These are phyloP conservation scores for Xiphophorus hellerii DNA, from an alignment of 2,113 vertebrate genomes.

Conservation along the genomic window DNA sequence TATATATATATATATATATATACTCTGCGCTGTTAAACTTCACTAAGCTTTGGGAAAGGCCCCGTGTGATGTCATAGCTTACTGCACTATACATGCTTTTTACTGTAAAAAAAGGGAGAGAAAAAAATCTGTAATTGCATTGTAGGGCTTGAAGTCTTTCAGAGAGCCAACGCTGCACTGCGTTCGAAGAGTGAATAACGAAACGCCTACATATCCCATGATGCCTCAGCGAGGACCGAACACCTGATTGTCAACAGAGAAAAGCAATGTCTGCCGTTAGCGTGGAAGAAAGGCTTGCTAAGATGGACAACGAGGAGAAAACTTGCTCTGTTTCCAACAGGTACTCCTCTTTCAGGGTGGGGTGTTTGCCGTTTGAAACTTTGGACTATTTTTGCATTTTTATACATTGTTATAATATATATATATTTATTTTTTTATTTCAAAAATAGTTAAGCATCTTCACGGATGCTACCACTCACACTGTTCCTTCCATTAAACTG, in stretches of 20 bases:
- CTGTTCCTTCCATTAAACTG: slow-evolving; percentile 8
- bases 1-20: not conserved
- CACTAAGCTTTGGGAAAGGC: slow-evolving; percentile 7
- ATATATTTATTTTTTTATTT: too few species aligned
- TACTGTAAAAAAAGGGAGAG: not conserved
- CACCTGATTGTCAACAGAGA: slow-evolving; percentile 75
- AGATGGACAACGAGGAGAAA: slow-evolving; percentile 79
- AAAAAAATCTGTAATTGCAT: slow-evolving; percentile 20
- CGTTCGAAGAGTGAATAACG: fast-evolving
- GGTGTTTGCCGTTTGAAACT: not conserved
- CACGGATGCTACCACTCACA: slow-evolving; percentile 25
- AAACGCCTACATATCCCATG: slow-evolving; percentile 68
- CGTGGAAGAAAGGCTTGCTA: slow-evolving; percentile 63
- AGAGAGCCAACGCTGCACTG: fast-evolving
- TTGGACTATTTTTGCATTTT: not conserved
- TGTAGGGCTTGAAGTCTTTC: slow-evolving; percentile 65
- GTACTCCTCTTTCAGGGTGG: slow-evolving; percentile 49
- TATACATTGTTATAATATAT: not conserved
- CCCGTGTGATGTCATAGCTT: slow-evolving; percentile 9
- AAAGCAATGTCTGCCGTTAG: slow-evolving; percentile 67
- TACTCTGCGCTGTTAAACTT: slow-evolving; percentile 36
- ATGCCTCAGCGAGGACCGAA: slow-evolving; percentile 29
- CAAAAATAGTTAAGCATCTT: slow-evolving; percentile 33
- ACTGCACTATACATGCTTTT: slow-evolving; percentile 15
- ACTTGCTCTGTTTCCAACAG: slow-evolving; percentile 64